Evolutionary conservation across 2,888 invertebrate genomes (phyloP).

Genomic region (Nineta flava): DNA sequence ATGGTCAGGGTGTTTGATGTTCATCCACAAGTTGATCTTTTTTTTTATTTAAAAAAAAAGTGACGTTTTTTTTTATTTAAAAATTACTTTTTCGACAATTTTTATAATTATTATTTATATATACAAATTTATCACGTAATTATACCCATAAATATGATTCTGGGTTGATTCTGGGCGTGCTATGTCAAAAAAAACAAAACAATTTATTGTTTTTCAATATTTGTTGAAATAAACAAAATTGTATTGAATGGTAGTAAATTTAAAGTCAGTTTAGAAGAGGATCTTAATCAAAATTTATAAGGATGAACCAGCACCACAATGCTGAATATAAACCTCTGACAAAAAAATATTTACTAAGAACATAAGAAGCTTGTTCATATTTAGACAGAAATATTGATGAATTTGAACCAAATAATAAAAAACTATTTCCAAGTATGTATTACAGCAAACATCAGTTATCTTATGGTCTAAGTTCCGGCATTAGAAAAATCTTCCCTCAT

Average conservation of each 20-base stretch:
- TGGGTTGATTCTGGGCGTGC: neutral
- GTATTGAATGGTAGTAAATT: constrained; percentile 1
- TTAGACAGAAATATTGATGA: too few relatives aligned
- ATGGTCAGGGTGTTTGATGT: too few relatives aligned
- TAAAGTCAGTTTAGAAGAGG: neutral
- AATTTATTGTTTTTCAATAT: neutral
- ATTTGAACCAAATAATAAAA: too few relatives aligned
- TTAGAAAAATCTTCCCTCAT: too few relatives aligned
- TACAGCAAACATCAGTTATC: too few relatives aligned
- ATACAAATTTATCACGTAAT: neutral
- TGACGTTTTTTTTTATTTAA: too few relatives aligned
- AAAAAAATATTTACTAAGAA: too few relatives aligned
- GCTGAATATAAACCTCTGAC: neutral
- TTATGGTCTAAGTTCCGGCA: too few relatives aligned
- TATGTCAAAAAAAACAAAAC: neutral
- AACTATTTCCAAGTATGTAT: too few relatives aligned
- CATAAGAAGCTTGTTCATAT: too few relatives aligned
- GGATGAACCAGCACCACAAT: neutral
- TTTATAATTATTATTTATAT: neutral
- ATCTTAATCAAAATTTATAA: neutral
- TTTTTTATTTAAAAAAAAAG: too few relatives aligned
- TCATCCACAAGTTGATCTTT: too few relatives aligned
- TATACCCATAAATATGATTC: neutral
- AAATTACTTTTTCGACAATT: neutral
- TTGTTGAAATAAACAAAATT: neutral